Percentiles rank a stretch among this genome's conserved stretches.
phyloP scores from a whole-genome alignment of 2,113 vertebrate species.

The Scomber colias region DNA sequence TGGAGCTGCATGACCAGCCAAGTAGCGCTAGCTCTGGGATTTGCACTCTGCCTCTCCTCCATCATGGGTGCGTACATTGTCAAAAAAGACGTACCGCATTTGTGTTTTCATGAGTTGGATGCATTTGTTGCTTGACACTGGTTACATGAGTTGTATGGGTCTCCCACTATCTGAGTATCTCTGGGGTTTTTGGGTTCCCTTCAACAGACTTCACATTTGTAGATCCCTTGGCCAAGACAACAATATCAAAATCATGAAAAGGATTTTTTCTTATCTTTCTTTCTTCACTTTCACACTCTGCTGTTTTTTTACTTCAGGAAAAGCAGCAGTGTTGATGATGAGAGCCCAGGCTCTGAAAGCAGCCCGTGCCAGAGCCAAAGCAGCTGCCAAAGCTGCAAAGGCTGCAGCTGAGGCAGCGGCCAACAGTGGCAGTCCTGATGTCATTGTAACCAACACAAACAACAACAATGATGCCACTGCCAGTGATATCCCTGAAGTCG shows the following conservation, averaged over 20 bases:
- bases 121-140: not conserved
- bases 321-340: conserved; percentile 86
- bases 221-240: not conserved
- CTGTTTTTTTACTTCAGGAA: conserved; percentile 67
- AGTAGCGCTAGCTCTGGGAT: conserved; percentile 86
- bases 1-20: conserved; percentile 91
- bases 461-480: conserved; percentile 17
- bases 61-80: conserved; percentile 81
- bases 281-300: not conserved
- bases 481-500: conserved; percentile 54
- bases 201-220: not conserved
- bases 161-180: no score
- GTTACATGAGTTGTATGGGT: not conserved
- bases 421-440: conserved; percentile 71
- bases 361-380: conserved; percentile 63
- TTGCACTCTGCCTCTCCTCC: conserved; percentile 87
- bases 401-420: conserved; percentile 81
- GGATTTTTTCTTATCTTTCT: no score
- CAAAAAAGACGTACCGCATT: not conserved
- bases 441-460: conserved; percentile 66
- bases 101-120: not conserved
- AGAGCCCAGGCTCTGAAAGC: conserved; percentile 85
- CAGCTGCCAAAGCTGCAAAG: conserved; percentile 81
- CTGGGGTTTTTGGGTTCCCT: no score
- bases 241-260: not conserved